Base-by-base conservation (phyloP, 2,113 vertebrate genomes). In the Thinocorus orbignyianus region DNA sequence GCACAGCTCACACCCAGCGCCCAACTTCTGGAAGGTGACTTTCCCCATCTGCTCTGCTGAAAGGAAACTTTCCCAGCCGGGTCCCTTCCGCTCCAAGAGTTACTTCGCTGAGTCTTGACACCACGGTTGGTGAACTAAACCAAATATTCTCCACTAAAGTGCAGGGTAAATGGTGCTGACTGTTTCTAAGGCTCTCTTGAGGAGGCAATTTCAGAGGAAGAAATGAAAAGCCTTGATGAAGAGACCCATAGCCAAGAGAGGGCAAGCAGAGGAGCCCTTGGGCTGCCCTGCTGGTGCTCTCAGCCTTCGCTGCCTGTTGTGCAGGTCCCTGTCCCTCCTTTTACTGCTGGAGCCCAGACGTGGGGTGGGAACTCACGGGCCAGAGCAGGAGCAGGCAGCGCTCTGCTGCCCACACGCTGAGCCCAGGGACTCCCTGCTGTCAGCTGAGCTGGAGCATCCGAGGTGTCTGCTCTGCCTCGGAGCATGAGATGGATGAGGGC, bases 21-120 rank as follows among this genome's bases (percentile, higher is more conserved):
- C 77, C 87, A 77, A 3, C 80, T 76, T 73, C 66, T 74, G 81
- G 88, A 86, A 92, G 88, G 91, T 97, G 91, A 93, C 86, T 92
- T 92, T 79, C 69, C 77, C 88, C 86, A 89, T 91, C 95, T 92
- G 86, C 76, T 78, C 2, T 77, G 72, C 73, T 79, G 61, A 79
- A 48, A 86, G 81, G 95, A 83, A 81, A 19, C 70, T 41, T 64
- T 64, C 52, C 76, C 92, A 93, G 48, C 55, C 1, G 0, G 4
- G 30, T 90, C 78, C 87, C 41, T 95, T 91, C 85, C 28, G 7
- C 79, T 93, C 78, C 7, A 2, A 49, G 81, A 60, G 62, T 76
- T 58, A 54, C 61, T 85, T 83, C 60, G 5, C 41, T 2, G 13
- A 64, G 28, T 48, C n/a, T 41, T 81, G 87, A 73, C 8, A 17